Base-by-base conservation (phyloP, 1,140 invertebrate species). In the Zaprionus capensis region DNA sequence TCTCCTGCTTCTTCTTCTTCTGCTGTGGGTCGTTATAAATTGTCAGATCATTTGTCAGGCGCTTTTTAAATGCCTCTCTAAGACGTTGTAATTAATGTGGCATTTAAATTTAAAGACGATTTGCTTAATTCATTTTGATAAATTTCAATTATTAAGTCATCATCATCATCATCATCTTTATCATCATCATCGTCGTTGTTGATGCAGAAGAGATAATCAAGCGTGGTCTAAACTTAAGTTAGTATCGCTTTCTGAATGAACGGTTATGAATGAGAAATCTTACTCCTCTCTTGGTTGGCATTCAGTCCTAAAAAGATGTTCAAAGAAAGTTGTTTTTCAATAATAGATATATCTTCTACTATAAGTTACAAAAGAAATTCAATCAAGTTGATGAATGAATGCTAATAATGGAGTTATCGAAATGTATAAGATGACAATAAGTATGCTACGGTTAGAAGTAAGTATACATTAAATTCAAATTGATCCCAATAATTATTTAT, bases 61-160 rank as follows among this genome's bases (percentile, higher is more conserved):
- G 38, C 73, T 59, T 71, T 70, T 69, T 74, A 71, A 76, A 78
- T 78, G 49, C 24, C 58, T 64, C 61, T 68, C 75, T 71, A 78
- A 90, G 57, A 70, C 63, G 55, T 66, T 71, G 74, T 84, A 82
- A 91, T 91, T 84, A 82, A 91, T 91, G 78, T 77, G 85, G 71
- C 64, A 77, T 85, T 84, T 82, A 53, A 62, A 72, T 73, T 78
- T 81, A 85, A 72, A 85, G 72, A 62, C 72, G 79, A 82, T 90
- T 90, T 82, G 51, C 46, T 65, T 80, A 82, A 88, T 90, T 77
- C 70, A 90, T 82, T 72, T 90, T 80, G 72, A 88, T 90, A 77
- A 81, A 85, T 90, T 85, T 85, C 79, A 82, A 80, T 85, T 90
- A 90, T 90, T 85, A 82, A 90, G 85, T 69, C 71, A 85, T 82